Conservation (phyloP, 2,797 vertebrate genomes). For the Geotria australis region DNA sequence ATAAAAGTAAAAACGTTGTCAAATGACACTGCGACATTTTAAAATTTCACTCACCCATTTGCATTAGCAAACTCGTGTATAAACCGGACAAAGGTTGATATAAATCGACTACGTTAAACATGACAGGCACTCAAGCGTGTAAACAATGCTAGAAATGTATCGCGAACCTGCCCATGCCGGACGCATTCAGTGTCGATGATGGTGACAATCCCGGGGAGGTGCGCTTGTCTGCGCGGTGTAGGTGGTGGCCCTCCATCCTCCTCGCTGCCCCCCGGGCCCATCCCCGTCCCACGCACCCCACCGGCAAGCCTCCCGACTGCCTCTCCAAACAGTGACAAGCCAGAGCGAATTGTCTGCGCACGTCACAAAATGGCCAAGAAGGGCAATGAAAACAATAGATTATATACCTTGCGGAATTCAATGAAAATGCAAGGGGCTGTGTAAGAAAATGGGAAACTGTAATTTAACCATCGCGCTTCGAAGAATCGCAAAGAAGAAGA, state of each 20-base stretch:
- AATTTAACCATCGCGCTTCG: too few species aligned
- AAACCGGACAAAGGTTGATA: too few species aligned
- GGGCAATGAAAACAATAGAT: background rate
- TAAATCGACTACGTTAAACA: too few species aligned
- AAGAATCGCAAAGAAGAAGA: conserved; percentile 2
- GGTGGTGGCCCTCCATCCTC: conserved; percentile 51
- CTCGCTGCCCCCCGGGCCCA: conserved; percentile 25
- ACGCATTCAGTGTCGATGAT: conserved; percentile 71
- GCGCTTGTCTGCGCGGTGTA: conserved; percentile 34
- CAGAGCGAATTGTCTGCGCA: conserved; percentile 59
- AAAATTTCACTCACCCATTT: background rate
- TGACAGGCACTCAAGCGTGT: too few species aligned
- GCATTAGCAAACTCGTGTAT: background rate
- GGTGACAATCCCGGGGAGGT: conserved; percentile 59
- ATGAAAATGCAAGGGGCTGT: too few species aligned
- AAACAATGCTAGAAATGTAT: background rate
- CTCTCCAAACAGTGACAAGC: conserved; percentile 86
- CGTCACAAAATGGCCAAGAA: conserved; percentile 1
- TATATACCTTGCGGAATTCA: background rate
- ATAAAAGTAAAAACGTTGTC: too few species aligned
- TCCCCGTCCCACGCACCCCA: conserved; percentile 18
- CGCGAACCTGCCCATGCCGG: conserved; percentile 67
- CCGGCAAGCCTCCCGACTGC: conserved; percentile 80
- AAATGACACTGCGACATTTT: too few species aligned
- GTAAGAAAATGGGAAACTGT: too few species aligned